Base-by-base conservation (phyloP, 1,140 invertebrate species). In the Drosophila lowei region DNA sequence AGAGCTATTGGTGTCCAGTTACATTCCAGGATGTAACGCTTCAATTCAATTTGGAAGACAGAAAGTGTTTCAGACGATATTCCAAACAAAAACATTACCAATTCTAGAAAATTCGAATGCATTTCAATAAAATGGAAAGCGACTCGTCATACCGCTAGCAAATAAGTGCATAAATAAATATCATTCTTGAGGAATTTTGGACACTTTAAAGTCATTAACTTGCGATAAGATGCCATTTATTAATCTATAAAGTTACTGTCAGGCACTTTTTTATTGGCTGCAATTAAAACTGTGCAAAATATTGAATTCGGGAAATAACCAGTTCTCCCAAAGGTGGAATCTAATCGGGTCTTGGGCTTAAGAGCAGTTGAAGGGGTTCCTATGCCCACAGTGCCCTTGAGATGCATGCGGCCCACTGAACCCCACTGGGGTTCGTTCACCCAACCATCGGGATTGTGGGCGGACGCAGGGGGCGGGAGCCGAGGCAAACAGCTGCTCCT, bases 401-500 rank as follows among this genome's bases (percentile, higher is more conserved):
- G 50, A 46, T 71, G 42, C 60, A 57, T 28, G 30, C 55, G 41
- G 15, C 62, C 46, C 62, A 49, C 34, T 34, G 34, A 18, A 47
- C 21, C 52, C 62, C 66, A 58, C 65, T 55, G 56, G 77, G 59
- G 80, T 84, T 84, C 80, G 77, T 84, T 84, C 80, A 84, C 81
- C 80, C 81, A 84, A 84, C 83, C 80, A 68, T 50, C 59, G 23
- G 60, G 13, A 54, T 62, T 54, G 59, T 62, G 50, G 50, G 41
- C 48, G 59, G 21, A 16, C 8, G 15, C 46, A 13, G 8, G 44
- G 41, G 41, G 50, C 18, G 18, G 41, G 11, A 18, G 34, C 50
- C 46, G 70, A 56, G 50, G 30, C 46, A 62, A 84, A 86, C 80
- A 86, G 80, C 81, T 84, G 80, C 63, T 86, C 67, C 77, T 73